phyloP scores from a whole-genome alignment of 2,113 vertebrate genomes.

The Clarias magur region DNA sequence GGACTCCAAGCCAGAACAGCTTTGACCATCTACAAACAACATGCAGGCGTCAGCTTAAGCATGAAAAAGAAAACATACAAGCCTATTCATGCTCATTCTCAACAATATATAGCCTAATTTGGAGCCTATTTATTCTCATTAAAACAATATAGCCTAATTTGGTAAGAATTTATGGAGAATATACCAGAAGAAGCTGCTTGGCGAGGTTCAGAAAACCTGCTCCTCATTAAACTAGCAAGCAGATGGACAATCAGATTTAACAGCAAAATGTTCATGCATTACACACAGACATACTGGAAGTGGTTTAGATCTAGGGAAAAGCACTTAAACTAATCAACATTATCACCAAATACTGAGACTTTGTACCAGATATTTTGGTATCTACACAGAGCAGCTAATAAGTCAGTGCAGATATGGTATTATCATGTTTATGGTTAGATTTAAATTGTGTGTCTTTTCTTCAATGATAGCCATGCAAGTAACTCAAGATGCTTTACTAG shows the following conservation, averaged over 20 bases:
- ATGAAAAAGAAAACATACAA: neutral
- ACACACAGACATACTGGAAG: neutral
- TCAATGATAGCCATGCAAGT: neutral
- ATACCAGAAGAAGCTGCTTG: neutral
- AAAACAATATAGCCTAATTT: neutral
- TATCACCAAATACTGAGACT: neutral
- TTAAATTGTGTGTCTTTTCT: neutral
- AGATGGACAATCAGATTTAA: slow-evolving; percentile 33
- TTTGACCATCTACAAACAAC: slow-evolving; percentile 75
- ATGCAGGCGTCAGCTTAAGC: neutral
- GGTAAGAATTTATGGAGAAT: neutral
- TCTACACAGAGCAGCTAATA: too few species aligned
- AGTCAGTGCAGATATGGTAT: neutral
- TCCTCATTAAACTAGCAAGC: neutral
- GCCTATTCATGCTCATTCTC: neutral
- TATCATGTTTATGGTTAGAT: neutral
- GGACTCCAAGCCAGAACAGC: slow-evolving; percentile 84
- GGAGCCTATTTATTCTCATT: neutral
- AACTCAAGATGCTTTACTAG: neutral
- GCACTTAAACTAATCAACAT: neutral
- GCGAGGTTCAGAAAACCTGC: slow-evolving; percentile 9
- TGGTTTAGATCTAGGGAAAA: neutral
- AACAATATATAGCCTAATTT: neutral
- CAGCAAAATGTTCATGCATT: neutral
- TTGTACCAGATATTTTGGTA: neutral